Evolutionary conservation across 2,888 invertebrate genomes (phyloP), one percentile per base, ranked within the genome.

Genomic region (Dryobota labecula): DNA sequence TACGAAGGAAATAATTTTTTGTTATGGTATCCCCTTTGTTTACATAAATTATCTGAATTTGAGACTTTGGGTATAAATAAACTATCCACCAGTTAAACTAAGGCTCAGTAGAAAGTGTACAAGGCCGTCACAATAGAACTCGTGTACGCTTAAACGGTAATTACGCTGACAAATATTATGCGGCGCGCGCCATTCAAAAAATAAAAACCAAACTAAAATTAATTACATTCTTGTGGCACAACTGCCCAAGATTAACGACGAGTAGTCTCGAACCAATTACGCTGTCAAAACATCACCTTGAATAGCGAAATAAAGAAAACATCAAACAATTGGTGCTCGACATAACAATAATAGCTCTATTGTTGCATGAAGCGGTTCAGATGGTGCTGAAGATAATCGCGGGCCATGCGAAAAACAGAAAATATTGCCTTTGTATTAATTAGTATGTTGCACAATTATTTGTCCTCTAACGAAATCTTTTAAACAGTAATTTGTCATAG

Each of bases 241-340:
- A n/a, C n/a, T n/a, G n/a, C n/a, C n/a, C n/a, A 90, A 91, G 91
- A 91, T 92, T 90, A 92, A 90, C 89, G 89, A 90, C 80, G 86
- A 86, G 86, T 87, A 85, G 86, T 89, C 88, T 88, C 86, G 78
- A 85, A 90, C 90, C 92, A 93, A 94, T 94, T 94, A 93, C 88
- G 87, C 89, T 91, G 92, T 94, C 94, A 95, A 94, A 94, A 94
- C 92, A 92, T 93, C 90, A 92, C 94, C 94, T 94, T 94, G 94
- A 91, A 89, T 90, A 89, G 88, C 77, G 87, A 88, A 91, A 90
- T 90, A 91, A 92, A 93, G 92, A 94, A 93, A 92, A 92, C 91
- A 91, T 87, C 89, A 89, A 85, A 88, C 89, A 88, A 90, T 89
- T 85, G 88, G 87, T 88, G 88, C 89, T 90, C 85, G 83, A 86